These are phyloP conservation scores for Poecilia wingei DNA, from an alignment of 2,797 vertebrate genomes.

Conservation along the genomic window DNA sequence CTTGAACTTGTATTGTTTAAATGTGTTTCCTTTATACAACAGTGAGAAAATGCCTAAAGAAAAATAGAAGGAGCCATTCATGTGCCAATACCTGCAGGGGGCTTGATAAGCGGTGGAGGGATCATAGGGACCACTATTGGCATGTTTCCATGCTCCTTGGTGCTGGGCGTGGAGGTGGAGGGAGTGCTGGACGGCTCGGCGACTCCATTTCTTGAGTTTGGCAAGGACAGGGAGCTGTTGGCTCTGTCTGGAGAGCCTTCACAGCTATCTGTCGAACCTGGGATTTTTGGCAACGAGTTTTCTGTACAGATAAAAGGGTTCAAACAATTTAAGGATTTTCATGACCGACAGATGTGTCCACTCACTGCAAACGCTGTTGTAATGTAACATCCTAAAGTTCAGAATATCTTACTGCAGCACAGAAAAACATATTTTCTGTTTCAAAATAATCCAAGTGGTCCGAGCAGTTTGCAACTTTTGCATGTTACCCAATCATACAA, in stretches of 20 bases:
- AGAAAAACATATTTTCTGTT: neutral
- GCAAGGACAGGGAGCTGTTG: slow-evolving; percentile 89
- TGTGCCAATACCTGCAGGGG: slow-evolving; percentile 89
- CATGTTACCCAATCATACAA: neutral
- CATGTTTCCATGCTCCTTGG: slow-evolving; percentile 93
- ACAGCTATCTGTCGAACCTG: slow-evolving; percentile 87
- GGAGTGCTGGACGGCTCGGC: slow-evolving; percentile 79
- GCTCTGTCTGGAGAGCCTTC: slow-evolving; percentile 90
- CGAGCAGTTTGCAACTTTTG: neutral
- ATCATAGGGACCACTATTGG: slow-evolving; percentile 97
- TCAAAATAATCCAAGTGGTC: neutral
- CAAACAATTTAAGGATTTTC: slow-evolving; percentile 31
- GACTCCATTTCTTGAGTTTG: slow-evolving; percentile 91
- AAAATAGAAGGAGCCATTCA: slow-evolving; percentile 6
- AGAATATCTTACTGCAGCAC: neutral
- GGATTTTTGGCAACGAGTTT: slow-evolving; percentile 98
- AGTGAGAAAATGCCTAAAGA: slow-evolving; percentile 1
- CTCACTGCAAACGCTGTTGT: slow-evolving; percentile 1
- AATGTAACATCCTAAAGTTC: neutral
- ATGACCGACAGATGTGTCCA: slow-evolving; percentile 7
- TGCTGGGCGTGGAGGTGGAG: slow-evolving; percentile 87
- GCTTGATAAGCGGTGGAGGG: slow-evolving; percentile 96
- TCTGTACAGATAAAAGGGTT: slow-evolving; percentile 81
- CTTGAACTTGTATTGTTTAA: neutral
- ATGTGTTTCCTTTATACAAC: neutral